Evolutionary conservation across 2,113 vertebrate genomes (phyloP), one percentile per base, ranked within the genome.

Genomic region (Actenoides lindsayi): DNA sequence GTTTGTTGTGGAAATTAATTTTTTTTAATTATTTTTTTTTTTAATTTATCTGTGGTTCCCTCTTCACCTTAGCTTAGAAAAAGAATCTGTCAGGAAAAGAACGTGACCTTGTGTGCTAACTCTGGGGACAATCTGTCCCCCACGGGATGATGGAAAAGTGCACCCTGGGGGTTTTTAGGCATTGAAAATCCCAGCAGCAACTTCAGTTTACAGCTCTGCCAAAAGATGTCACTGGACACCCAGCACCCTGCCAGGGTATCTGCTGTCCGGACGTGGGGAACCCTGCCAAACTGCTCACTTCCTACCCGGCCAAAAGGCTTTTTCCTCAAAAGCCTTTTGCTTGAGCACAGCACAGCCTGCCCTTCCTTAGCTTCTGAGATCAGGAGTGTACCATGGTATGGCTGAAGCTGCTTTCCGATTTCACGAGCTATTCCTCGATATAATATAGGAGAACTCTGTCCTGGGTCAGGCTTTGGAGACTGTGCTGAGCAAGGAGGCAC

Each of bases 21-120:
- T 41, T 41, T 68, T 41, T 33, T 42, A 37, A 31, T 19, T 28
- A n/a, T n/a, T 3, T 17, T 10, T 13, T 28, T 19, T 4, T 17
- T 10, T 16, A 23, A 5, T 50, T 75, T 50, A 18, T 8, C 17
- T 31, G 33, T 69, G 59, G 11, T 60, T 84, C 37, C 19, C 5
- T 83, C 33, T 62, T 65, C 25, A 87, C 51, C 31, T 87, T 41
- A 35, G 18, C 44, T 76, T n/a, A 44, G 25, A 18, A 50, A 67
- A 53, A 37, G 0, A 4, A 6, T 12, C 20, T 27, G 10, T 35
- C 21, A 37, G 31, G 30, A 20, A 50, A 76, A 70, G 39, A 42
- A 20, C 4, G 1, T 9, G 12, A 28, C n/a, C 28, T 80, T 0
- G 0, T 28, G 19, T n/a, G 27, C 39, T 64, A 44, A 14, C 30